Percentiles rank a stretch among this genome's conserved stretches.
These are phyloP conservation scores for Archips crataeganus DNA, from an alignment of 2,888 invertebrate species.

Conservation along the genomic window DNA sequence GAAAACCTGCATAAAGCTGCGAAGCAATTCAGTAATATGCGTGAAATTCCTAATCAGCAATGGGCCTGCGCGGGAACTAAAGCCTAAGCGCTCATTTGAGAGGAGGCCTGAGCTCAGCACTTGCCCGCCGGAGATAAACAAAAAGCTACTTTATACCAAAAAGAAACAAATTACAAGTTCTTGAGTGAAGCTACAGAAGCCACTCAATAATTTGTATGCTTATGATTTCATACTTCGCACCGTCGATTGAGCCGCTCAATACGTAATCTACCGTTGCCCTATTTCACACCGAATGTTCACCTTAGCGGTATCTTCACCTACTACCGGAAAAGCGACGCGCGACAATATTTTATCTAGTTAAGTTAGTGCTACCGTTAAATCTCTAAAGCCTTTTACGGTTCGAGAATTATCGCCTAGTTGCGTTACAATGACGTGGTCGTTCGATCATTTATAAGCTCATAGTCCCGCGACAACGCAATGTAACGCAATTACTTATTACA, in stretches of 20 bases:
- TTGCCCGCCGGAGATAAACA: too few species aligned
- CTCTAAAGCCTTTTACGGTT: not conserved
- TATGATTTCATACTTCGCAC: not conserved
- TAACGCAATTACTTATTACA: too few species aligned
- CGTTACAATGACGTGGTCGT: not conserved
- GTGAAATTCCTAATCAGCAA: too few species aligned
- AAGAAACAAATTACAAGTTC: not conserved
- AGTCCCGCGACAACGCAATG: not conserved
- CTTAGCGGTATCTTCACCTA: constrained; percentile 31
- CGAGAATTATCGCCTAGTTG: not conserved
- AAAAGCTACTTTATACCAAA: too few species aligned
- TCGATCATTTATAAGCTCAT: not conserved
- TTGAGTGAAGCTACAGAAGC: not conserved
- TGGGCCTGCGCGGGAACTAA: too few species aligned
- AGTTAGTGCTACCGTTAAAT: constrained; percentile 27
- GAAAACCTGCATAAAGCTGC: too few species aligned
- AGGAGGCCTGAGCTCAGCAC: too few species aligned
- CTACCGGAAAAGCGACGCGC: constrained; percentile 23
- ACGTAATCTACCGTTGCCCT: constrained; percentile 27
- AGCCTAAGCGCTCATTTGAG: too few species aligned
- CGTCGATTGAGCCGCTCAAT: not conserved
- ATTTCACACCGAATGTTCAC: constrained; percentile 29
- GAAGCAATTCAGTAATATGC: too few species aligned
- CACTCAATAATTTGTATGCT: not conserved
- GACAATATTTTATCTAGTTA: constrained; percentile 36